Evolutionary conservation across 2,113 vertebrate genomes (phyloP).

Genomic region (Psammodynastes pulverulentus): DNA sequence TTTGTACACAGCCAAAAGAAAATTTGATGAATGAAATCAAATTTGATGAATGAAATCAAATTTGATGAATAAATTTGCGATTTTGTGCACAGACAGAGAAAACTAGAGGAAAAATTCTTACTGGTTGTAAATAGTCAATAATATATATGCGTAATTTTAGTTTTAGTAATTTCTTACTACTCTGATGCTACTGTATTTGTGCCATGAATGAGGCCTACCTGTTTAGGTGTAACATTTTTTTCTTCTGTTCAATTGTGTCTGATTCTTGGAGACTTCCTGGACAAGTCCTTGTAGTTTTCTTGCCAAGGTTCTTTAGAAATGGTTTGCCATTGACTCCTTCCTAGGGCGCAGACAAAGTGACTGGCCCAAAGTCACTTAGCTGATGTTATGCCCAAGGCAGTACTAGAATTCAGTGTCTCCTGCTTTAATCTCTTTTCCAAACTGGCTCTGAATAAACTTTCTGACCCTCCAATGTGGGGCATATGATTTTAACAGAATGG

Average conservation of each 20-base stretch:
- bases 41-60: not conserved
- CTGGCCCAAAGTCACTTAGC: not conserved
- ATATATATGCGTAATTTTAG: not conserved
- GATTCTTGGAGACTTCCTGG: not conserved
- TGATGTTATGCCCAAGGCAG: not conserved
- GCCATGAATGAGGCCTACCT: not conserved
- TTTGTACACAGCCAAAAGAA: not conserved
- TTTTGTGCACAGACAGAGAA: not conserved
- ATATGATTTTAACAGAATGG: not conserved
- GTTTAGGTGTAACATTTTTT: not conserved
- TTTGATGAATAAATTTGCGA: not conserved
- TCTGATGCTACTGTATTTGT: not conserved
- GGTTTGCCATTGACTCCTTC: not conserved
- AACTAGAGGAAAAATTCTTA: not conserved
- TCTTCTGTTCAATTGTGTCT: not conserved
- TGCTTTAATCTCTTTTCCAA: not conserved
- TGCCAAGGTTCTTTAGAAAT: not conserved
- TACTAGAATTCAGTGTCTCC: not conserved
- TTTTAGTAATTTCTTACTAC: not conserved
- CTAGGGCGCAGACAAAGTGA: not conserved
- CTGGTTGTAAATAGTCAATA: not conserved
- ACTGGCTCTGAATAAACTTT: not conserved
- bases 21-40: not conserved
- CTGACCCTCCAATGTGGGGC: not conserved
- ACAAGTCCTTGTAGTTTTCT: not conserved